Conservation (phyloP, 2,797 vertebrate genomes). For the Gymnopithys bicolor region DNA sequence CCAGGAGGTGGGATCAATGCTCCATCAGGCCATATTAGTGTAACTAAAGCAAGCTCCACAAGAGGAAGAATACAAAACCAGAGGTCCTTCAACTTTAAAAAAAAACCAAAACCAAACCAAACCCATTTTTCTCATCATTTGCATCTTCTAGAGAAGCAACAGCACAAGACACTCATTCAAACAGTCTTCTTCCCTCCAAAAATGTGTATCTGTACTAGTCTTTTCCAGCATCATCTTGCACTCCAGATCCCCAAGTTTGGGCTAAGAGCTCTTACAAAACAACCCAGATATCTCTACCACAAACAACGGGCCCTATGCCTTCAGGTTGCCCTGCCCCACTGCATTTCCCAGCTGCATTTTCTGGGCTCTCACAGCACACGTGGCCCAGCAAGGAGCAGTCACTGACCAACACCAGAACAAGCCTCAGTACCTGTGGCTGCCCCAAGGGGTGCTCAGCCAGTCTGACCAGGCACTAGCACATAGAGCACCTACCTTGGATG, state of each 20-base stretch:
- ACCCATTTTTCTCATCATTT: background rate
- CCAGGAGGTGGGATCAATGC: background rate
- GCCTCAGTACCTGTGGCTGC: background rate
- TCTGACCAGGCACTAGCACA: background rate
- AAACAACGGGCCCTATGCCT: background rate
- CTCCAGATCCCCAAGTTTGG: background rate
- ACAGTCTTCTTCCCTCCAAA: background rate
- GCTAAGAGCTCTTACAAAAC: background rate
- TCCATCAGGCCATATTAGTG: background rate
- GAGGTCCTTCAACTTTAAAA: background rate
- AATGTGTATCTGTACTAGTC: background rate
- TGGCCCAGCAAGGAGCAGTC: background rate
- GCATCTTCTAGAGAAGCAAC: background rate
- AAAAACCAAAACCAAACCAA: background rate
- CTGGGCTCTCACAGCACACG: background rate
- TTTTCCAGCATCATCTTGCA: background rate
- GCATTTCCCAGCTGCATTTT: background rate
- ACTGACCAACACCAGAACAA: background rate
- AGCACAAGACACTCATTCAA: background rate
- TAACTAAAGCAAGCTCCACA: background rate
- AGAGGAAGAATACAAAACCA: background rate
- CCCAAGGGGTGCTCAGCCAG: background rate
- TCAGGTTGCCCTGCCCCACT: background rate
- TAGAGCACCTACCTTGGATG: background rate
- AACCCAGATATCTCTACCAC: background rate